These are phyloP conservation scores for Trochalopteron elliotii DNA, from an alignment of 2,113 vertebrate species.

Conservation along the genomic window DNA sequence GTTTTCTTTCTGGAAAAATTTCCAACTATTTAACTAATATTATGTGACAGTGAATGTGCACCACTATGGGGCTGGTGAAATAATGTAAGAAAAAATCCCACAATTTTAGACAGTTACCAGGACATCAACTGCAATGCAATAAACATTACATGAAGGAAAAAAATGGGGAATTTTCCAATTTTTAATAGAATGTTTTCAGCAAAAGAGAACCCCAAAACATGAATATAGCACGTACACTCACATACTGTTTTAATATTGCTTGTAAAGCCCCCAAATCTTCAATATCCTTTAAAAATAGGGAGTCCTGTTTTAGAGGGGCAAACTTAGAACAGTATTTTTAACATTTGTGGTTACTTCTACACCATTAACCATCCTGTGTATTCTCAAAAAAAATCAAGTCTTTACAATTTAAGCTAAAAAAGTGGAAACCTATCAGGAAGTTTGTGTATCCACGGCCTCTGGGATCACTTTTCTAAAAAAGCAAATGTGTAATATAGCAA, in stretches of 20 bases:
- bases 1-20: background rate
- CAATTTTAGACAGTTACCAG: background rate
- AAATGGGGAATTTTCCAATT: background rate
- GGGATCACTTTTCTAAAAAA: background rate
- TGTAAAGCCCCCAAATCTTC: background rate
- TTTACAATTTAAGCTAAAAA: background rate
- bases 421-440: background rate
- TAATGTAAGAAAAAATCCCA: background rate
- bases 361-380: background rate
- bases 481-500: background rate
- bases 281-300: background rate
- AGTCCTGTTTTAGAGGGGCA: background rate
- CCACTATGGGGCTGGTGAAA: background rate
- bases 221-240: rapidly evolving
- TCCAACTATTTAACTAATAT: background rate
- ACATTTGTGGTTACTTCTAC: background rate
- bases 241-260: background rate
- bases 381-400: background rate
- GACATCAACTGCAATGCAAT: background rate
- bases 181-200: background rate
- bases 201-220: background rate
- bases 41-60: background rate
- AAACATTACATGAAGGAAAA: background rate
- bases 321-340: background rate
- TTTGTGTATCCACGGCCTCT: background rate